Evolutionary conservation across 2,113 vertebrate species (phyloP).

Genomic region (Ceyx margarethae): DNA sequence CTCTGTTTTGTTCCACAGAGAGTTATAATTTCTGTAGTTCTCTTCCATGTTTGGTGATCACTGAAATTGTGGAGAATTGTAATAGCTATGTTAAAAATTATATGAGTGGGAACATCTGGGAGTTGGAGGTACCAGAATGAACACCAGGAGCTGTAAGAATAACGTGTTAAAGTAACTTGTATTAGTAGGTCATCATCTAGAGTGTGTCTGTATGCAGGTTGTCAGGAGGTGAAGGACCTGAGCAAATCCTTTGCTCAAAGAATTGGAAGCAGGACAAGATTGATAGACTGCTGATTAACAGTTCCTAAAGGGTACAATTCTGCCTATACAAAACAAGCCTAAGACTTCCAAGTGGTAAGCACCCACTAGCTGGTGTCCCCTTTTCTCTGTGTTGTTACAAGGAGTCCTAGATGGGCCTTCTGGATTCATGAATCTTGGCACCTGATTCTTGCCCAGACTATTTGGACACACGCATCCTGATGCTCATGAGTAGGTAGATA

Average conservation of each 20-base stretch:
- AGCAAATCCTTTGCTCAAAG: not conserved
- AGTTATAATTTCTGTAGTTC: not conserved
- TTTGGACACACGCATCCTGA: not conserved
- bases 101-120: not conserved
- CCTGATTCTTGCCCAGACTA: not conserved
- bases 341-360: not conserved
- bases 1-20: not conserved
- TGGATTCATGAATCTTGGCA: not conserved
- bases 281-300: not conserved
- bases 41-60: not conserved
- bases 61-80: not conserved
- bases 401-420: not conserved
- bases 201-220: not conserved
- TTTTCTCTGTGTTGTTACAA: not conserved
- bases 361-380: not conserved
- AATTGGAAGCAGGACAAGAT: not conserved
- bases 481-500: not conserved
- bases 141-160: not conserved
- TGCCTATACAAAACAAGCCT: not conserved
- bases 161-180: not conserved
- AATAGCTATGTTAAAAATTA: not conserved
- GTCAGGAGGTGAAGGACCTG: not conserved
- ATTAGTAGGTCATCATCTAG: not conserved
- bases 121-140: not conserved
- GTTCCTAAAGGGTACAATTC: not conserved